phyloP scores from a whole-genome alignment of 2,113 vertebrate species.

The Silurus meridionalis region DNA sequence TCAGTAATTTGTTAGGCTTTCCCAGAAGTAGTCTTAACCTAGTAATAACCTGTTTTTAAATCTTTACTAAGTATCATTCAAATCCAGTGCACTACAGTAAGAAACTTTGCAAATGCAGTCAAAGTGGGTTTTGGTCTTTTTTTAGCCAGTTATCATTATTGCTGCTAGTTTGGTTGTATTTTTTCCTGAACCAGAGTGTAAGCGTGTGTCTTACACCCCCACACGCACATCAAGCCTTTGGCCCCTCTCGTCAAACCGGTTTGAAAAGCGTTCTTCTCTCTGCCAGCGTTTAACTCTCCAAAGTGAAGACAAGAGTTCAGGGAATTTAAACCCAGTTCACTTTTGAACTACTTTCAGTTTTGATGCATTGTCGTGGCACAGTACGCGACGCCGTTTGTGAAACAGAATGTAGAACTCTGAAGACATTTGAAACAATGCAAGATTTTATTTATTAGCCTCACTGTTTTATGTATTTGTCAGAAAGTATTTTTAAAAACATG shows the following conservation, averaged over 20 bases:
- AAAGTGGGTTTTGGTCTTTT: background rate
- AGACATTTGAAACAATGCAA: background rate
- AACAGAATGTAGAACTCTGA: background rate
- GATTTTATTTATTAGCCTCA: background rate
- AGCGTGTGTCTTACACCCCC: slow-evolving; percentile 46
- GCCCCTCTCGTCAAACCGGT: slow-evolving; percentile 58
- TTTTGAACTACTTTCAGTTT: slow-evolving; percentile 26
- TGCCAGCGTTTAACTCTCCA: slow-evolving; percentile 46
- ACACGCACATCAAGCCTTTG: slow-evolving; percentile 43
- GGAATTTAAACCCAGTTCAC: slow-evolving; percentile 28
- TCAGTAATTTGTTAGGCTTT: background rate
- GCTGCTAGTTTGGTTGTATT: slow-evolving; percentile 41
- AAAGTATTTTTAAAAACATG: slow-evolving; percentile 5
- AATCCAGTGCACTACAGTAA: background rate
- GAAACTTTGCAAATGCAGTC: background rate
- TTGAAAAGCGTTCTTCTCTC: slow-evolving; percentile 46
- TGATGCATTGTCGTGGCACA: background rate
- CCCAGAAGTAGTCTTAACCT: background rate
- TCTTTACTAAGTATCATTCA: background rate
- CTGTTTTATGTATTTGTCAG: background rate
- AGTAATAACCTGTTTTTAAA: background rate
- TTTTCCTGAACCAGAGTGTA: slow-evolving; percentile 35
- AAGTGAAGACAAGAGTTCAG: slow-evolving; percentile 33
- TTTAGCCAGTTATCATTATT: slow-evolving; percentile 9
- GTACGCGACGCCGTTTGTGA: background rate